Conservation (phyloP, 2,113 vertebrate species). For the Genyomyrus donnyi region DNA sequence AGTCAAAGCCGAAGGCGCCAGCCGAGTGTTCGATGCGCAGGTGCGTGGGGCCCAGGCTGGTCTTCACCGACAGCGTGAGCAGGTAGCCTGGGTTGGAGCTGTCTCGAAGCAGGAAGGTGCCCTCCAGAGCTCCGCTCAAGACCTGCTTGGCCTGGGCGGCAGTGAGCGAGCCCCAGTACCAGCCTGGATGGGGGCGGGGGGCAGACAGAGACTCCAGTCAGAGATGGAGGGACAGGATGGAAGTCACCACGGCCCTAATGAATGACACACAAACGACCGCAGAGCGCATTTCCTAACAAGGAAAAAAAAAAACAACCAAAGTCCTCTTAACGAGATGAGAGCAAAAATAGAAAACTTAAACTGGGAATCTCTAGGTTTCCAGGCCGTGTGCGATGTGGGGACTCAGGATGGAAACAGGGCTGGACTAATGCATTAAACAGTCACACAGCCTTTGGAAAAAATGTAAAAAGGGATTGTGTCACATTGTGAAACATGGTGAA, state of each 20-base stretch:
- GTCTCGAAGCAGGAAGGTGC: conserved; percentile 41
- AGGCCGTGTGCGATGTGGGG: neutral
- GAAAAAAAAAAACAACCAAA: neutral
- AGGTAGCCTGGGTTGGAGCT: conserved; percentile 40
- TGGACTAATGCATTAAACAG: neutral
- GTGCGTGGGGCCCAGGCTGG: conserved; percentile 40
- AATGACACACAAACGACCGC: neutral
- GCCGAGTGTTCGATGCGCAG: conserved; percentile 38
- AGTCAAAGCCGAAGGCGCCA: conserved; percentile 42
- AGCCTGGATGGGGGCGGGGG: conserved; percentile 27
- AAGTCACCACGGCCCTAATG: neutral
- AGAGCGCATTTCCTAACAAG: neutral
- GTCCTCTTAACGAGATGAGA: neutral
- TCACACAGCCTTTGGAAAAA: neutral
- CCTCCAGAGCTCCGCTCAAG: conserved; percentile 31
- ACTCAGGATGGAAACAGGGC: neutral
- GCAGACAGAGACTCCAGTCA: neutral
- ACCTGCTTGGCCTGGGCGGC: conserved; percentile 38
- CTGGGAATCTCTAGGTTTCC: neutral
- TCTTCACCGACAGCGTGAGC: conserved; percentile 44
- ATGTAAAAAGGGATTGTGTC: neutral
- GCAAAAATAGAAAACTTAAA: neutral
- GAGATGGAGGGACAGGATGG: neutral
- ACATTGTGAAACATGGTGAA: neutral
- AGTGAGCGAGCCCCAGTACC: conserved; percentile 46